These are phyloP conservation scores for Rhineura floridana DNA, from an alignment of 2,113 vertebrate species.

Conservation along the genomic window DNA sequence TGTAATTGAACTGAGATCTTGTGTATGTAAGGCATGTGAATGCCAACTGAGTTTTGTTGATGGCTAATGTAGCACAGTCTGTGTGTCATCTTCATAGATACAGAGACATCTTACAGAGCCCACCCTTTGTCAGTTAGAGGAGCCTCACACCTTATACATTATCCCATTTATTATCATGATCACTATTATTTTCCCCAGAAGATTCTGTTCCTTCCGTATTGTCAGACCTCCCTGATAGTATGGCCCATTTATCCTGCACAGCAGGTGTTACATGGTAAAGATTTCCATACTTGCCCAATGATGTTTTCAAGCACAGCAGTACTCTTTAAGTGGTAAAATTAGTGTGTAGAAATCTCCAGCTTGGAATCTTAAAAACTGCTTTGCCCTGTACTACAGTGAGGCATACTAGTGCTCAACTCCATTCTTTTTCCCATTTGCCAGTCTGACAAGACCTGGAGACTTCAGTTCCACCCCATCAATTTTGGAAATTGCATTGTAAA, in stretches of 20 bases:
- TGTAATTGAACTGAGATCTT: background rate
- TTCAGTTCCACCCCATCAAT: constrained; percentile 52
- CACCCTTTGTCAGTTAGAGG: background rate
- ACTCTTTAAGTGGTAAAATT: background rate
- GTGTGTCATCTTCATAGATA: background rate
- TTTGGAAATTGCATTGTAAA: constrained; percentile 60
- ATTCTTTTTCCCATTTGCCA: constrained; percentile 21
- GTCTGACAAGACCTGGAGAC: background rate
- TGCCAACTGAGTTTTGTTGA: background rate
- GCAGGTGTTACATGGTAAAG: background rate
- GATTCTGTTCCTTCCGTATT: background rate
- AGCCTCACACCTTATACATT: background rate
- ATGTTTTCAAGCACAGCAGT: background rate
- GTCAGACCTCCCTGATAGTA: background rate
- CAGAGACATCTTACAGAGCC: background rate
- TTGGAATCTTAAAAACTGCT: background rate
- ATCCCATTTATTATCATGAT: background rate
- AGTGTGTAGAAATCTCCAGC: background rate
- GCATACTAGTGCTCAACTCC: background rate
- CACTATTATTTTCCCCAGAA: background rate
- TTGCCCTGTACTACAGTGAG: background rate
- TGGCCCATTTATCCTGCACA: background rate
- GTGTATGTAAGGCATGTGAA: background rate
- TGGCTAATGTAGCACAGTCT: background rate
- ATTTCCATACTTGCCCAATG: too few species aligned